Conservation (phyloP, 2,888 invertebrate species). For the Xiphydria camelus region DNA sequence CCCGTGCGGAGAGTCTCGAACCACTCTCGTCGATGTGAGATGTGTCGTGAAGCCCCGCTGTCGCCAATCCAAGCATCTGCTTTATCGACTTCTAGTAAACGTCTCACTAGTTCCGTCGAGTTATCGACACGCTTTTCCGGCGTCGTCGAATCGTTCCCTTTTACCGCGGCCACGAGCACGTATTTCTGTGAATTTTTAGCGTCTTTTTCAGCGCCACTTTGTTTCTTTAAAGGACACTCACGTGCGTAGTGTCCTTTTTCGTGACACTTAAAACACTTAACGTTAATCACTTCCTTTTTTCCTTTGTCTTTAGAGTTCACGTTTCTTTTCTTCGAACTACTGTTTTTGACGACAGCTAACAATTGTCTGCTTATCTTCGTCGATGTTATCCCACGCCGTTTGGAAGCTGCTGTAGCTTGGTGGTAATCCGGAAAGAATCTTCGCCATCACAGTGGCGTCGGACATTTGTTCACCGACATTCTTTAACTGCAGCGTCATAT, state of each 20-base stretch:
- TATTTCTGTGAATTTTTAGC: slow-evolving; percentile 5
- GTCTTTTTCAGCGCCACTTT: slow-evolving; percentile 1
- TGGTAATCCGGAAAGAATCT: slow-evolving; percentile 15
- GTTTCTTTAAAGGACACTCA: slow-evolving; percentile 14
- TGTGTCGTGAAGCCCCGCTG: slow-evolving; percentile 24
- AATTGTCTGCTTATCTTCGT: slow-evolving; percentile 14
- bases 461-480: slow-evolving; percentile 13
- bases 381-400: slow-evolving; percentile 19
- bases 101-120: slow-evolving; percentile 9
- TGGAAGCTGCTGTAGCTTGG: slow-evolving; percentile 15
- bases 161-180: slow-evolving; percentile 17
- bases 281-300: slow-evolving; percentile 14
- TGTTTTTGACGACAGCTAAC: slow-evolving; percentile 11
- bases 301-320: slow-evolving; percentile 8
- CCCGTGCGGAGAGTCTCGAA: slow-evolving; percentile 16
- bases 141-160: slow-evolving; percentile 6
- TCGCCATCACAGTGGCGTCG: slow-evolving; percentile 18
- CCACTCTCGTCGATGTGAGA: slow-evolving; percentile 23
- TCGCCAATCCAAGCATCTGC: slow-evolving; percentile 22
- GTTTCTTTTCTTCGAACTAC: slow-evolving; percentile 14
- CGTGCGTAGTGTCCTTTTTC: slow-evolving; percentile 20
- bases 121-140: slow-evolving; percentile 9
- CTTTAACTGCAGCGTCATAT: slow-evolving; percentile 19
- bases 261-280: slow-evolving; percentile 18
- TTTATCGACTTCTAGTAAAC: slow-evolving; percentile 15